Percentiles rank a stretch among this genome's conserved stretches.
phyloP scores from a whole-genome alignment of 1,140 invertebrate species.

The Dreissena polymorpha region DNA sequence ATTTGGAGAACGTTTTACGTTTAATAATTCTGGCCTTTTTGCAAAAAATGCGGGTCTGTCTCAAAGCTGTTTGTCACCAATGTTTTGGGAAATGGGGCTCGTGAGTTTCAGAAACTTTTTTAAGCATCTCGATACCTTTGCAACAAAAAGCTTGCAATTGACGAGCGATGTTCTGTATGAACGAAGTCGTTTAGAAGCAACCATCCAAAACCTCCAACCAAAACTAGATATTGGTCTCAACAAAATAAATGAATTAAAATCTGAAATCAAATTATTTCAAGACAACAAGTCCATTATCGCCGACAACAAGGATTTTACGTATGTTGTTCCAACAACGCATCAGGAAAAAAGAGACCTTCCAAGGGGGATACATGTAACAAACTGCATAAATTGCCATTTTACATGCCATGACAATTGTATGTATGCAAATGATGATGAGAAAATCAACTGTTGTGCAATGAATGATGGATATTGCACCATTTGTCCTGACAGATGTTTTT shows the following conservation, averaged over 20 bases:
- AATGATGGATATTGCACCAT: conserved; percentile 13
- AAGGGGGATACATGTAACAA: conserved; percentile 44
- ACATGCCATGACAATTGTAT: conserved; percentile 51
- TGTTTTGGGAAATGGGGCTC: conserved; percentile 33
- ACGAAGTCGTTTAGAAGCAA: conserved; percentile 10
- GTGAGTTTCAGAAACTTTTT: conserved; percentile 24
- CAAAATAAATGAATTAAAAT: conserved; percentile 19
- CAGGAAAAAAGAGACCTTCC: neutral
- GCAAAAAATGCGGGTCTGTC: neutral
- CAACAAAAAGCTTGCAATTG: conserved; percentile 31
- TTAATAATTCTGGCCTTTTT: conserved; percentile 5
- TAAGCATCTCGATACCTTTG: neutral
- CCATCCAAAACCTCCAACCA: conserved; percentile 6
- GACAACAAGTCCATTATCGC: conserved; percentile 33
- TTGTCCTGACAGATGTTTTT: conserved; percentile 24
- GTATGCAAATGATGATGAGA: neutral
- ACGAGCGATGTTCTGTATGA: conserved; percentile 33
- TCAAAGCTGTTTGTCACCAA: neutral
- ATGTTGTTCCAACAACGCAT: neutral
- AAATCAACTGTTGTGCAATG: neutral
- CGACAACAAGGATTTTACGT: conserved; percentile 46
- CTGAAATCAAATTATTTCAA: conserved; percentile 11
- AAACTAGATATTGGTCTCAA: conserved; percentile 19
- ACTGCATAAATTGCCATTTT: conserved; percentile 46
- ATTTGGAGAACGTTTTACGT: conserved; percentile 25